Evolutionary conservation across 1,140 invertebrate genomes (phyloP).

Genomic region (Caenorhabditis briggsae): DNA sequence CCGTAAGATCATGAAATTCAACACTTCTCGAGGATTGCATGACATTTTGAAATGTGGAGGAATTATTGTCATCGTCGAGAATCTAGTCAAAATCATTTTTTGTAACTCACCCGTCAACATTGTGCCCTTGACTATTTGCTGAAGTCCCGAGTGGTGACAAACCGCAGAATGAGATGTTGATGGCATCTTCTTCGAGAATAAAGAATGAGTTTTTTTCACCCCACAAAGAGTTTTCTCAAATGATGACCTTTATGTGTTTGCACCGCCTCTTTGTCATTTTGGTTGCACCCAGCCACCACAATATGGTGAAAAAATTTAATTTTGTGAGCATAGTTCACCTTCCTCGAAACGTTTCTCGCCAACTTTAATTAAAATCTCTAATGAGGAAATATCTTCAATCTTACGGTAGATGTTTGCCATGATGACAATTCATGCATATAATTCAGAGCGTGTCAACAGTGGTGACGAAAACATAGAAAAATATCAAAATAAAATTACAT

Average conservation of each 20-base stretch:
- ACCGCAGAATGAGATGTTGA: neutral
- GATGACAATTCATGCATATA: constrained; percentile 37
- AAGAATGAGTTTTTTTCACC: constrained; percentile 17
- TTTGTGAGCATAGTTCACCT: neutral
- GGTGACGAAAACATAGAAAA: neutral
- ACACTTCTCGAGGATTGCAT: constrained; percentile 9
- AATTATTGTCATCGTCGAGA: constrained; percentile 2
- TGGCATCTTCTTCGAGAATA: neutral
- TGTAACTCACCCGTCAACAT: constrained; percentile 24
- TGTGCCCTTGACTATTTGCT: neutral
- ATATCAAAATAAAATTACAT: neutral
- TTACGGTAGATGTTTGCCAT: constrained; percentile 49
- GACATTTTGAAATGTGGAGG: neutral
- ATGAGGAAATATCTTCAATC: neutral
- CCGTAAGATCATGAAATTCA: constrained; percentile 9
- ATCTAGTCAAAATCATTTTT: constrained; percentile 8
- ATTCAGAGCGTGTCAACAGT: constrained; percentile 22
- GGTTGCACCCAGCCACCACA: neutral
- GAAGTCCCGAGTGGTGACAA: no score
- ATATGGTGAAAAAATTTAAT: no score
- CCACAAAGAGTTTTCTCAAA: neutral
- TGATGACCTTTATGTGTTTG: constrained; percentile 20
- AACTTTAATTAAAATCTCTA: constrained; percentile 12
- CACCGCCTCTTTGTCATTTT: neutral
- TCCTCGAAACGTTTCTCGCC: neutral